Percentiles rank a stretch among this genome's conserved stretches.
Evolutionary conservation across 2,113 vertebrate genomes (phyloP).

Genomic region (Nothoprocta perdicaria): DNA sequence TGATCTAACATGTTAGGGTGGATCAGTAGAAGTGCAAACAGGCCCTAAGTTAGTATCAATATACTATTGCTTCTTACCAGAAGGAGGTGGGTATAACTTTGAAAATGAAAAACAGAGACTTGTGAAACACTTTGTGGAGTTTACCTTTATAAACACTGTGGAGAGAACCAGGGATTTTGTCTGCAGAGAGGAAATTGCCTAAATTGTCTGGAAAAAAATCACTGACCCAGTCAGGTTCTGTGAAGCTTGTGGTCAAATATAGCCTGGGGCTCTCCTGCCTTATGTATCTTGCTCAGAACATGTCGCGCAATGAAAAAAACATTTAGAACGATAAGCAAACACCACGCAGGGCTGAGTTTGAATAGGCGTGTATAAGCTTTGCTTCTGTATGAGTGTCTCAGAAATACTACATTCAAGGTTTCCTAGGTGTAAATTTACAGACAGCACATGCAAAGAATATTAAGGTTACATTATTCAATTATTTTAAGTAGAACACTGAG

Average conservation of each 20-base stretch:
- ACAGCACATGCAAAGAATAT: background rate
- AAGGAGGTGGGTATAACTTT: background rate
- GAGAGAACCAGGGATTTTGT: slow-evolving; percentile 11
- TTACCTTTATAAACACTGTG: background rate
- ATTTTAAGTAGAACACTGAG: slow-evolving; percentile 49
- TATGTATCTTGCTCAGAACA: slow-evolving; percentile 8
- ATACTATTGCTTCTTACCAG: background rate
- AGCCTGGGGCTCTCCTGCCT: background rate
- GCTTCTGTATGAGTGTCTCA: slow-evolving; percentile 36
- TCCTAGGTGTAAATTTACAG: slow-evolving; percentile 30
- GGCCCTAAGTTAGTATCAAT: background rate
- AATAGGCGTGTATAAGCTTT: slow-evolving; percentile 37
- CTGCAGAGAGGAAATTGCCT: slow-evolving; percentile 14
- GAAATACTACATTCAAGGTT: background rate
- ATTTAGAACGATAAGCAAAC: slow-evolving; percentile 64
- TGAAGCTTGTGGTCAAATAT: slow-evolving; percentile 3
- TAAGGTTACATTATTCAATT: slow-evolving; percentile 22
- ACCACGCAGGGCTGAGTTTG: slow-evolving; percentile 59
- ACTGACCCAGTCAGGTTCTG: slow-evolving; percentile 18
- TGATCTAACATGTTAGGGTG: background rate
- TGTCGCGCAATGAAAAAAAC: slow-evolving; percentile 15
- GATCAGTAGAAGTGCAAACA: background rate
- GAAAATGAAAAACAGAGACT: background rate
- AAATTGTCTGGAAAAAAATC: slow-evolving; percentile 41
- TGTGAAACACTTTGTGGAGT: background rate